Evolutionary conservation across 64 coral and sea anemone species (phyloP), one percentile per base, ranked within the genome.

Genomic region (Pachyseris speciosa): DNA sequence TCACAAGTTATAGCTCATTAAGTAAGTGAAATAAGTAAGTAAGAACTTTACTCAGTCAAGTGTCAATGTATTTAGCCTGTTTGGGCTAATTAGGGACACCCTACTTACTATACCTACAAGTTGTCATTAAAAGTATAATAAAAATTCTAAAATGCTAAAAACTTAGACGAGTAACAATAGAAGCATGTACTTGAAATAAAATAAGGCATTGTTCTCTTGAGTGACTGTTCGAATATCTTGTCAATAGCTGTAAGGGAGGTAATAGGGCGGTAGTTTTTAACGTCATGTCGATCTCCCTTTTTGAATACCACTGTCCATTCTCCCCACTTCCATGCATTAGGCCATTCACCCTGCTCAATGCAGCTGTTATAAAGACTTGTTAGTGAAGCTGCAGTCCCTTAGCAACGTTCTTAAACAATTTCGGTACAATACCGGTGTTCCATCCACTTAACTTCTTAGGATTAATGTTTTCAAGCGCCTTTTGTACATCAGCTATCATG

Each of bases 391-490:
- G 80, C 51, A 28, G 51, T 55, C 64, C 83, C 29, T 48, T 40
- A 47, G 83, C 83, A 7, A 70, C 51, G 20, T 55, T 55, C 51
- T 55, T 55, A 17, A 55, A 19, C 64, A 86, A 19, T 49, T 69
- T 86, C 47, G 64, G 83, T 86, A 39, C 9, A 20, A 69, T 28
- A 30, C 64, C 64, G 1, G 55, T 42, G 64, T 86, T 64, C 83
- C 64, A 84, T 48, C 64, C 64, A 31, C 83, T 50, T 8, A 64
- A 86, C 34, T 86, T 86, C 68, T 49, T 86, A 24, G 65, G 83
- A 69, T 86, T 49, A 19, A 67, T 43, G 37, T 45, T 64, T 59
- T 85, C 34, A 28, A 86, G 31, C 9, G 83, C 64, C 39, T 67
- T 69, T 55, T 55, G 11, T 17, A 55, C 51, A 16, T 55, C 51